Conservation (phyloP, 92 coral and sea anemone species). For the Parazoanthus darwini region DNA sequence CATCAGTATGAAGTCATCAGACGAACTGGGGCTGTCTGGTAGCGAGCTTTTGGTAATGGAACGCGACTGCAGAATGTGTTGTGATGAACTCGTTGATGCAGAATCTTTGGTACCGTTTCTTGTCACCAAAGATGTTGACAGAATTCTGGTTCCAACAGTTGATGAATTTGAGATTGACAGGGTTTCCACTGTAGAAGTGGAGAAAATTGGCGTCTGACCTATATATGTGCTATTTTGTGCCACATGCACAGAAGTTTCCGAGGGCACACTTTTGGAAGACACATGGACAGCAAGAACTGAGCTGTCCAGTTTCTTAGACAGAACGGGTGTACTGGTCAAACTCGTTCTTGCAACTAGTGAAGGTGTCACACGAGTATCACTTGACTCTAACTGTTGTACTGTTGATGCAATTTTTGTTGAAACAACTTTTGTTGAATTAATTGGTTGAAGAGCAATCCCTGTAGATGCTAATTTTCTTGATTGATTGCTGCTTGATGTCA, state of each 20-base stretch:
- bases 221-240: neutral
- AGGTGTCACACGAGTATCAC: neutral
- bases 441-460: neutral
- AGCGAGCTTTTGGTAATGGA: neutral
- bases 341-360: constrained; percentile 2
- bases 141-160: neutral
- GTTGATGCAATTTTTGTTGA: neutral
- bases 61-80: neutral
- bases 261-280: neutral
- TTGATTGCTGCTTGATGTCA: neutral
- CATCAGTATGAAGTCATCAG: constrained; percentile 50
- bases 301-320: neutral
- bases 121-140: neutral
- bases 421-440: neutral
- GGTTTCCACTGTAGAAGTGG: neutral
- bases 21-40: constrained; percentile 4
- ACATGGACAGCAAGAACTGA: neutral
- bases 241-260: neutral
- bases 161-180: neutral
- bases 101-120: neutral
- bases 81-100: neutral
- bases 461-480: neutral
- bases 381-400: neutral
- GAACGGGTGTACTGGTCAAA: neutral
- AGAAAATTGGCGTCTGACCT: neutral